A percentile compares a stretch with the other conserved stretches of the same genome.
Evolutionary conservation across 2,113 vertebrate genomes (phyloP).

Genomic region (Pelusios castaneus): DNA sequence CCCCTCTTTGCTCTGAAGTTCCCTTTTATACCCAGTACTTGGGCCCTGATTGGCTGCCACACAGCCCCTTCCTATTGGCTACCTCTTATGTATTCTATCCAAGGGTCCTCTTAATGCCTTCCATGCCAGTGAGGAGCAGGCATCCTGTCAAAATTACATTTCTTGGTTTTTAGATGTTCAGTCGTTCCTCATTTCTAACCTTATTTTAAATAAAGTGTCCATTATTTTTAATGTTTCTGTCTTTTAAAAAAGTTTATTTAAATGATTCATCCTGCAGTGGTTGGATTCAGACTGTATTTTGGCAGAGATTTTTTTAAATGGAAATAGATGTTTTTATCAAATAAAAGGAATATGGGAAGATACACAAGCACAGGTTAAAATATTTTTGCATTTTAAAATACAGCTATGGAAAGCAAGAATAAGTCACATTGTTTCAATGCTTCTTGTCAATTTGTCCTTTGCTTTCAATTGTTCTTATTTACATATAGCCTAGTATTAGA

Average conservation of each 20-base stretch:
- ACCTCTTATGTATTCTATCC: no score
- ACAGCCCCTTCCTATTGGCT: no score
- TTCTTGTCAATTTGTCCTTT: conserved; percentile 60
- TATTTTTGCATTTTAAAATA: not conserved
- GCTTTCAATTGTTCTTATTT: conserved; percentile 69
- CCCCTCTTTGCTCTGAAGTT: no score
- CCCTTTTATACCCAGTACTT: no score
- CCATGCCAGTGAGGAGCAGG: no score
- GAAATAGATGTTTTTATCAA: not conserved
- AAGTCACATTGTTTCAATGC: conserved; percentile 25
- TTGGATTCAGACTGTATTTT: not conserved
- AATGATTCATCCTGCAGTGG: not conserved
- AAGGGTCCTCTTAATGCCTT: no score
- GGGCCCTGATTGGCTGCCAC: no score
- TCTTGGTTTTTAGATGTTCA: not conserved
- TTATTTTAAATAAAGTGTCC: not conserved
- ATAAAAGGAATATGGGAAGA: not conserved
- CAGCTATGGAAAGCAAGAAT: conserved; percentile 7
- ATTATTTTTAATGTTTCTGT: not conserved
- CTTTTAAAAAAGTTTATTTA: conserved; percentile 1
- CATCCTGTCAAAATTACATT: not conserved
- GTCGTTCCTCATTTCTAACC: not conserved
- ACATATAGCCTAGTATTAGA: conserved; percentile 74
- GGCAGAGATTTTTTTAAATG: not conserved
- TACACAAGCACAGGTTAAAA: conserved; percentile 37